Conservation (phyloP, 1,140 invertebrate genomes). For the Colletes latitarsis region DNA sequence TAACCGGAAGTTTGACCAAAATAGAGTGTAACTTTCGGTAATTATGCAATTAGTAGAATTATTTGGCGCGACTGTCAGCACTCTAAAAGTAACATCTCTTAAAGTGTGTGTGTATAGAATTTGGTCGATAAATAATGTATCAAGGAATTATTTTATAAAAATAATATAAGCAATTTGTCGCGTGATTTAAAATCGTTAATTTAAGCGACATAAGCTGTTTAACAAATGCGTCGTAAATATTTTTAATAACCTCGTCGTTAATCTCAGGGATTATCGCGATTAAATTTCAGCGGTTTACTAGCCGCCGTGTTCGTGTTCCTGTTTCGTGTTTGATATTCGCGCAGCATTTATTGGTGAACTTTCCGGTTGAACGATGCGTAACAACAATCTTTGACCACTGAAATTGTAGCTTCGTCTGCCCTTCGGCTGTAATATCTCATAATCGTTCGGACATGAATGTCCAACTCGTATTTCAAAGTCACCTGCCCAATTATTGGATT, state of each 20-base stretch:
- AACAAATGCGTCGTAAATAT: not conserved
- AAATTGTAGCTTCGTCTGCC: constrained; percentile 14
- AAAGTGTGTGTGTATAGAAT: too few species aligned
- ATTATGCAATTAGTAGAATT: not conserved
- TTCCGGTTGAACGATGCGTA: constrained; percentile 1
- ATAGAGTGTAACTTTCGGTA: not conserved
- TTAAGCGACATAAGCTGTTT: too few species aligned
- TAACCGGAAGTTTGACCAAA: not conserved
- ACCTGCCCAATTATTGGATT: constrained; percentile 9
- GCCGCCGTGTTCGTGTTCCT: not conserved
- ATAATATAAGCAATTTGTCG: too few species aligned
- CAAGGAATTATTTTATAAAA: too few species aligned
- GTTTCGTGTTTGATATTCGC: not conserved
- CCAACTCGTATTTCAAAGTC: constrained; percentile 10
- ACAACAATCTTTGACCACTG: constrained; percentile 6
- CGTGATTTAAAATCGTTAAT: too few species aligned
- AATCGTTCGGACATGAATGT: not conserved
- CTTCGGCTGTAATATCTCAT: constrained; percentile 2
- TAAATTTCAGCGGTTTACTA: not conserved
- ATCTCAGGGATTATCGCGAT: not conserved
- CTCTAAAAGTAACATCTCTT: too few species aligned
- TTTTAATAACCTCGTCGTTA: not conserved
- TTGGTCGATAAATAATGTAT: too few species aligned
- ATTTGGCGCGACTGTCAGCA: too few species aligned
- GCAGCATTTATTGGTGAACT: not conserved